Evolutionary conservation across 2,888 invertebrate species (phyloP), one percentile per base, ranked within the genome.

Genomic region (Serripes groenlandicus): DNA sequence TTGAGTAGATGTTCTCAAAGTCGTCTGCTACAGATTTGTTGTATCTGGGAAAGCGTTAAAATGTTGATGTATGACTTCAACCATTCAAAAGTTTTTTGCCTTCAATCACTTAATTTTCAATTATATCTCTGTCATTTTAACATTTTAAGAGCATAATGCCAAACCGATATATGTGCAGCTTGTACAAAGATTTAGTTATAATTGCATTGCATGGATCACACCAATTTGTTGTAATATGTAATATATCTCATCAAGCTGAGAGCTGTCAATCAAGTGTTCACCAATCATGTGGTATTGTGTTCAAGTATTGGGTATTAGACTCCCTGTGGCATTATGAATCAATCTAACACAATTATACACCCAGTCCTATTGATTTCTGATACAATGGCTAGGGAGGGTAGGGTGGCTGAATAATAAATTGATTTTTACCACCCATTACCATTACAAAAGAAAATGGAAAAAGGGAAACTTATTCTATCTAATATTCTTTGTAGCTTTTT

Each of bases 291-390:
- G 66, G 66, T 66, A 66, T 66, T 66, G 66, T 66, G 66, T 66
- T 66, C 18, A 35, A 66, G 66, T 26, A 66, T 66, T 66, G 66
- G 66, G 42, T 42, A 42, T 7, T 9, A 37, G 35, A 7, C 35
- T 35, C 66, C 35, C 42, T n/a, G 26, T 23, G 64, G 66, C 28
- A 66, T 35, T 5, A 7, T 66, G 66, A 66, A 66, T 66, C 66
- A 66, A 42, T 66, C 66, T 42, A 42, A 23, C 42, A 66, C 66
- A 66, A 42, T 66, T 66, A 66, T 35, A 66, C 23, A 37, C 66
- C 37, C 23, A 42, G 66, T 21, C 62, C 66, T 66, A 66, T 66
- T 66, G 66, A 66, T 66, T 66, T 66, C 66, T 66, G 42, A 37
- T 42, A 66, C 42, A 66, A 66, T 66, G 66, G 42, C 66, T n/a